A percentile compares a stretch with the other conserved stretches of the same genome.
Evolutionary conservation across 1,140 invertebrate species (phyloP).

Genomic region (Thaumatotibia leucotreta): DNA sequence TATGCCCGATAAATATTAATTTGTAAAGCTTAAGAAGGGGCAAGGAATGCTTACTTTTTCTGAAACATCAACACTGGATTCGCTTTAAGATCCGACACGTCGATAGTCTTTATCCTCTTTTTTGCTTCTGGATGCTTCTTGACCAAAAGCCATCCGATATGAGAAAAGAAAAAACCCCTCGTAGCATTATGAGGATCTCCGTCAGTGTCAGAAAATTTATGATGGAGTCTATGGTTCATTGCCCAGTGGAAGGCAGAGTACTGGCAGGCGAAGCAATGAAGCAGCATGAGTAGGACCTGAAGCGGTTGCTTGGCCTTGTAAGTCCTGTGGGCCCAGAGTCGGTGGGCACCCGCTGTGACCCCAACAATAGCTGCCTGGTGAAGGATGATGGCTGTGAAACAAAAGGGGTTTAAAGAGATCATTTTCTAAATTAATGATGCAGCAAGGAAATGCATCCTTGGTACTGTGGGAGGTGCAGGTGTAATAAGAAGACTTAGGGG

Average conservation of each 20-base stretch:
- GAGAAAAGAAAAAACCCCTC: slow-evolving; percentile 88
- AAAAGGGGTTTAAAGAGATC: neutral
- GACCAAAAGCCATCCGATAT: slow-evolving; percentile 86
- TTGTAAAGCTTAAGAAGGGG: too few relatives aligned
- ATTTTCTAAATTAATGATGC: too few relatives aligned
- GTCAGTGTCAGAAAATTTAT: slow-evolving; percentile 83
- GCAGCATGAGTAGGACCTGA: slow-evolving; percentile 80
- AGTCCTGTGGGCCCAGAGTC: slow-evolving; percentile 89
- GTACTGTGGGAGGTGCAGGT: too few relatives aligned
- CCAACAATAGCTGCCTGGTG: slow-evolving; percentile 76
- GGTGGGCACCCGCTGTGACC: slow-evolving; percentile 81
- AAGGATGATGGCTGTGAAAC: slow-evolving; percentile 62
- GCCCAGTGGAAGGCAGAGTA: slow-evolving; percentile 53
- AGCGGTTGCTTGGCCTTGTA: slow-evolving; percentile 89
- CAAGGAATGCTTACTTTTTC: slow-evolving; percentile 66
- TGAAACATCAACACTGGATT: slow-evolving; percentile 84
- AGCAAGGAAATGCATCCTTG: too few relatives aligned
- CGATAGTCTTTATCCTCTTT: slow-evolving; percentile 78
- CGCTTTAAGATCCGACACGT: slow-evolving; percentile 81
- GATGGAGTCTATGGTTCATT: slow-evolving; percentile 81
- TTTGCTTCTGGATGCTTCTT: slow-evolving; percentile 84
- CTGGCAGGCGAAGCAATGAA: slow-evolving; percentile 86
- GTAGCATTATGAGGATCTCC: slow-evolving; percentile 77
- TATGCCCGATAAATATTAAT: too few relatives aligned
- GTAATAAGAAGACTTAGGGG: too few relatives aligned